Base-by-base conservation (phyloP, 2,797 vertebrate species). In the Alca torda region DNA sequence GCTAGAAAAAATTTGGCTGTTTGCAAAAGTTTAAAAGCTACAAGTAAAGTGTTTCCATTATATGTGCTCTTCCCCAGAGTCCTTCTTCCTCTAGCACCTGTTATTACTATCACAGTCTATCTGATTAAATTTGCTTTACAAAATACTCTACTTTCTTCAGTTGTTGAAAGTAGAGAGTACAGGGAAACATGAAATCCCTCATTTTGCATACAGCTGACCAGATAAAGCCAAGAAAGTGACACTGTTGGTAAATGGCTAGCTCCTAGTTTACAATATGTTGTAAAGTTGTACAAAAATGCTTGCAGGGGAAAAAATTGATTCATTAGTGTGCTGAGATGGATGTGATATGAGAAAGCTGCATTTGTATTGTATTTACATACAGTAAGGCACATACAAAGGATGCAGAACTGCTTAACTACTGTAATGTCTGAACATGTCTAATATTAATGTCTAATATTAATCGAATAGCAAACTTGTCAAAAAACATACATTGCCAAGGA, bases 291-390 rank as follows among this genome's bases (percentile, higher is more conserved):
- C 67, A 61, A 50, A 73, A 73, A 43, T 4, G 9, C 60, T 25
- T 3, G 0, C 16, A 48, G 17, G 25, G 39, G 23, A 46, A 73
- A 67, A 67, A 13, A 1, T 16, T 28, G 17, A 37, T 61, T 88
- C 35, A 13, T 53, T 20, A 25, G 26, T 11, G 17, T 24, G 33
- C 43, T 0, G 0, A 68, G 25, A 20, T 20, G 11, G 37, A 17
- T 12, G 24, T 20, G 45, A 53, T 39, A 37, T 5, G 4, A 50
- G 35, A 48, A 77, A 68, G 33, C 24, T 43, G 20, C 17, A 45
- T 50, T 73, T 35, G 30, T 28, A 25, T 18, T 78, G 31, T 67
- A 50, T 50, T 73, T n/a, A 67, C 31, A 67, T 25, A 51, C 35
- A 41, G 5, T 24, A 48, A 88, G 41, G 74, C 43, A 39, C 1